Percentiles rank a stretch among this genome's conserved stretches.
Conservation (phyloP, 2,113 vertebrate genomes). For the Toxostoma redivivum region DNA sequence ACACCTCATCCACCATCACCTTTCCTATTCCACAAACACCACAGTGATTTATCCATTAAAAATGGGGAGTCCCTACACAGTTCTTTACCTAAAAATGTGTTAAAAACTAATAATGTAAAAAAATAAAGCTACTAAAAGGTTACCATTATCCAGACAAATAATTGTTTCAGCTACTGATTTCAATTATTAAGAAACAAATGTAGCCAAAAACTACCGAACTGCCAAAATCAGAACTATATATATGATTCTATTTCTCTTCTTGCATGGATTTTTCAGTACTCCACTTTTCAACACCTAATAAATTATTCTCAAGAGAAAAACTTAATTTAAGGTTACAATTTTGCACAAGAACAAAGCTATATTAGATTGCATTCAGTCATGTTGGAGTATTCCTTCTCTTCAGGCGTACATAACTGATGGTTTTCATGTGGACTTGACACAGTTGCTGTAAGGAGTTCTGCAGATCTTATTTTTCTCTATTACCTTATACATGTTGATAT, state of each 20-base stretch:
- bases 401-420: not conserved
- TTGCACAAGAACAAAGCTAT: not conserved
- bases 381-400: not conserved
- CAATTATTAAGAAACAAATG: not conserved
- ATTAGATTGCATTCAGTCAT: not conserved
- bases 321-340: not conserved
- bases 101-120: not conserved
- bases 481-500: not conserved
- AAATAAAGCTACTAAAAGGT: fast-evolving
- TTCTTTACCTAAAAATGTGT: not conserved
- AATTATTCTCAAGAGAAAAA: not conserved
- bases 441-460: not conserved
- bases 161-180: not conserved
- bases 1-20: not conserved
- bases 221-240: not conserved
- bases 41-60: not conserved
- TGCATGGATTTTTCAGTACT: not conserved
- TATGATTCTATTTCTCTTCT: not conserved
- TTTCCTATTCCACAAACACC: not conserved
- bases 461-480: not conserved
- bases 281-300: not conserved
- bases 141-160: not conserved
- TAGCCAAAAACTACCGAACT: not conserved
- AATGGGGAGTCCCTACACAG: not conserved
- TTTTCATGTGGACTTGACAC: not conserved